These are phyloP conservation scores for Monodelphis domestica DNA, from an alignment of 2,797 vertebrate species.

Conservation along the genomic window DNA sequence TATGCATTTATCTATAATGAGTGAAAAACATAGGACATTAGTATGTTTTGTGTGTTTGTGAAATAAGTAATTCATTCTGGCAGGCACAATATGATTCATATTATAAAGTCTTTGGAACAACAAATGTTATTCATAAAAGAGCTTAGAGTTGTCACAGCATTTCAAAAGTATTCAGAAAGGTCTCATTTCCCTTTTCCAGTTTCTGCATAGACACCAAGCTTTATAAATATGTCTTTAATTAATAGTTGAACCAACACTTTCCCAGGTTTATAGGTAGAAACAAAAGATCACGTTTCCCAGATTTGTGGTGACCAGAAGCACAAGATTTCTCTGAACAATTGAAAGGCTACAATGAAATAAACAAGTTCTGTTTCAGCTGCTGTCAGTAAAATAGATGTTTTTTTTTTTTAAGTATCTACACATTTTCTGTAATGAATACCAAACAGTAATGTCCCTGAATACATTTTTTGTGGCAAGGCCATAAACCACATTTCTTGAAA, in stretches of 20 bases:
- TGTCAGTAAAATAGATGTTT: neutral
- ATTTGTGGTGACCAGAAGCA: neutral
- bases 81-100: neutral
- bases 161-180: constrained; percentile 9
- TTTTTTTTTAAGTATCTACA: neutral
- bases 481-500: constrained; percentile 7
- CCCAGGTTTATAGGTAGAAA: neutral
- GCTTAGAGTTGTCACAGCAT: neutral
- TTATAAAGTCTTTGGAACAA: neutral
- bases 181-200: neutral
- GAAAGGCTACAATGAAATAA: neutral
- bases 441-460: neutral
- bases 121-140: neutral
- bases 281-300: neutral
- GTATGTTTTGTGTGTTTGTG: neutral
- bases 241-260: neutral
- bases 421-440: neutral
- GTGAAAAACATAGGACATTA: neutral
- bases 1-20: neutral
- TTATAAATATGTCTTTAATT: neutral
- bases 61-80: neutral
- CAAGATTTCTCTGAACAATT: neutral
- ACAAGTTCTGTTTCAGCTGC: neutral
- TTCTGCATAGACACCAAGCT: neutral
- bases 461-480: neutral